phyloP scores from a whole-genome alignment of 2,888 invertebrate genomes.

The Scaptomyza caliginosa region DNA sequence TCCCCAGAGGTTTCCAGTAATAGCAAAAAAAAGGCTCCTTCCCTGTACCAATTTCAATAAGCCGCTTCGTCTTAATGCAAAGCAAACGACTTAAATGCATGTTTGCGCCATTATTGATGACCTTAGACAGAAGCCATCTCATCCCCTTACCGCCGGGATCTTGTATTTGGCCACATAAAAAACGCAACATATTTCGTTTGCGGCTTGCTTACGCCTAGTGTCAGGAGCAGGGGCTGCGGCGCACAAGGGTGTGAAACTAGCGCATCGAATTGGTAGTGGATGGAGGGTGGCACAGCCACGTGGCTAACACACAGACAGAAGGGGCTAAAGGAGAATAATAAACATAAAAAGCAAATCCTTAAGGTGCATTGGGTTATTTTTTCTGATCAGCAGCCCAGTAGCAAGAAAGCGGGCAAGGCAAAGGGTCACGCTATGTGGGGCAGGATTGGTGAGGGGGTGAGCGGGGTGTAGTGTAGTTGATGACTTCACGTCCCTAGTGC shows the following conservation, averaged over 20 bases:
- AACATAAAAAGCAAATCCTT: constrained; percentile 68
- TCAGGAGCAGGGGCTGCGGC: constrained; percentile 6
- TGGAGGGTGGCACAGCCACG: constrained; percentile 55
- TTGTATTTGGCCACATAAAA: constrained; percentile 51
- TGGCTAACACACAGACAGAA: constrained; percentile 35
- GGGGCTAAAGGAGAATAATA: constrained; percentile 51
- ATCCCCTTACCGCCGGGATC: constrained; percentile 22
- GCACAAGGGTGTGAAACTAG: constrained; percentile 64
- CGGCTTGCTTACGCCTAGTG: constrained; percentile 40
- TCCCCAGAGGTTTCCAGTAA: constrained; percentile 59
- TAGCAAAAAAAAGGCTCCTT: constrained; percentile 55
- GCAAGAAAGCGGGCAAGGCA: constrained; percentile 14
- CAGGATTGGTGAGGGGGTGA: neutral
- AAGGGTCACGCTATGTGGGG: constrained; percentile 10
- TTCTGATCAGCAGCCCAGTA: constrained; percentile 29
- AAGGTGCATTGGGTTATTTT: constrained; percentile 57
- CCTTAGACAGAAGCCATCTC: constrained; percentile 39
- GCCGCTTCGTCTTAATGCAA: constrained; percentile 60
- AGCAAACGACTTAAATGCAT: constrained; percentile 62
- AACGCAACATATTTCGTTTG: constrained; percentile 61
- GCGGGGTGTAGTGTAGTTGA: constrained; percentile 25
- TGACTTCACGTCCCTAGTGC: constrained; percentile 62
- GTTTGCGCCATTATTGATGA: constrained; percentile 78
- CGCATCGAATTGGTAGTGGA: constrained; percentile 54
- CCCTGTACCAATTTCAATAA: constrained; percentile 72